Evolutionary conservation across 2,113 vertebrate genomes (phyloP), one percentile per base, ranked within the genome.

Genomic region (Rattus rattus): DNA sequence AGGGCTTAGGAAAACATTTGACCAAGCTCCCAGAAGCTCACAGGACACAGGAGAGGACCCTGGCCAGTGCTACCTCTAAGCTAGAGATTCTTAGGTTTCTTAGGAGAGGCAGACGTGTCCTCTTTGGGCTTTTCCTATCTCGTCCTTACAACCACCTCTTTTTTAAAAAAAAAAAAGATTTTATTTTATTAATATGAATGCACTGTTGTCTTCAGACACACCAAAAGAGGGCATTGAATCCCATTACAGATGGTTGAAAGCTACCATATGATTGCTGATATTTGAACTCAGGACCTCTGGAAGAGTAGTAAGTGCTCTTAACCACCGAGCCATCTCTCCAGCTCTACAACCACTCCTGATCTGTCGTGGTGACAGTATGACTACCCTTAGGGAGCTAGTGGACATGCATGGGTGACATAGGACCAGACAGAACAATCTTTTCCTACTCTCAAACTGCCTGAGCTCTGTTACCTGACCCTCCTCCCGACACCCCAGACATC

Each of bases 351-450:
- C 4, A 17, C 47, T 49, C 70, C 70, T 5, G 30, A 30, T 69
- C 69, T 77, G 33, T 73, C 47, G 39, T 14, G 54, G 70, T 22
- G 69, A 65, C n/a, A 83, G 54, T 24, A 13, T 36, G 59, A 12
- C 8, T 14, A 12, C 36, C 47, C 65, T 52, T 1, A 20, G 28
- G 39, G 43, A 59, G n/a, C 19, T 26, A 8, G 22, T 61, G 49
- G 14, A 56, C 0, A 16, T 24, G 5, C 0, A 0, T 52, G 47
- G 63, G 59, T n/a, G 3, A 61, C 2, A 54, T 16, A 30, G 36
- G 69, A 14, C 49, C 69, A n/a, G 30, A 87, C 30, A 2, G 56
- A 63, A 26, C 20, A 72, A 76, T 63, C n/a, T 84, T n/a, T 8
- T 11, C 43, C 87, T 39, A 26, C 28, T 30, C 54, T 39, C 14